Evolutionary conservation across 1,140 invertebrate species (phyloP).

Genomic region (Epicauta chinensis): DNA sequence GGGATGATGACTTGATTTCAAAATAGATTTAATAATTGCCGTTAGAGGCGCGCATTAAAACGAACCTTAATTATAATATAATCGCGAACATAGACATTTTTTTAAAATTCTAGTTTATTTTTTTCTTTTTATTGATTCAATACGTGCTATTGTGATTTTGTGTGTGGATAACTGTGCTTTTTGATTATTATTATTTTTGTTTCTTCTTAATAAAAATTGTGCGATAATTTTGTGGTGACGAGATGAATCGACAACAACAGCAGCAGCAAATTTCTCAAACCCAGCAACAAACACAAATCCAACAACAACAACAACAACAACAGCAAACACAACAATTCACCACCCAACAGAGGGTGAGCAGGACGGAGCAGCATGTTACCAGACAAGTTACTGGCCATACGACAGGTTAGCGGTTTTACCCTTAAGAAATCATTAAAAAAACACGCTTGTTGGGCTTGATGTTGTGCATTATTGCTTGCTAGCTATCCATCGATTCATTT

Average conservation of each 20-base stretch:
- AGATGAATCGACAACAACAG: constrained; percentile 43
- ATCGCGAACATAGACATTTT: constrained; percentile 23
- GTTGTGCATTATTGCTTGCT: too few relatives aligned
- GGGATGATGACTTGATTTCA: constrained; percentile 78
- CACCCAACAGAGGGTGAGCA: constrained; percentile 60
- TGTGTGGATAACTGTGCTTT: constrained; percentile 21
- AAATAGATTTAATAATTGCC: constrained; percentile 56
- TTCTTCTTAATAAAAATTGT: constrained; percentile 30
- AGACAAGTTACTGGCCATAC: constrained; percentile 71
- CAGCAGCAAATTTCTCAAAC: constrained; percentile 47
- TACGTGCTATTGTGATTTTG: constrained; percentile 30
- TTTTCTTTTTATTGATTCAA: background rate
- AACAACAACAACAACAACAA: constrained; percentile 48
- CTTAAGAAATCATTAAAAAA: background rate
- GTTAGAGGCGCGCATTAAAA: constrained; percentile 46
- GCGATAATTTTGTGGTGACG: constrained; percentile 40
- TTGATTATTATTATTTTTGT: constrained; percentile 26
- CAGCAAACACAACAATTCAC: constrained; percentile 50
- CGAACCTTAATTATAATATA: constrained; percentile 6
- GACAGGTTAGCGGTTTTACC: constrained; percentile 55
- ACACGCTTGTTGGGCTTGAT: background rate
- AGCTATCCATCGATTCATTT: too few relatives aligned
- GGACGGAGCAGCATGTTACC: constrained; percentile 68
- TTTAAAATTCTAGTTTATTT: constrained; percentile 3
- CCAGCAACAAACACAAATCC: constrained; percentile 47